Base-by-base conservation (phyloP, 1,140 invertebrate species). In the Drosophila carrolli region DNA sequence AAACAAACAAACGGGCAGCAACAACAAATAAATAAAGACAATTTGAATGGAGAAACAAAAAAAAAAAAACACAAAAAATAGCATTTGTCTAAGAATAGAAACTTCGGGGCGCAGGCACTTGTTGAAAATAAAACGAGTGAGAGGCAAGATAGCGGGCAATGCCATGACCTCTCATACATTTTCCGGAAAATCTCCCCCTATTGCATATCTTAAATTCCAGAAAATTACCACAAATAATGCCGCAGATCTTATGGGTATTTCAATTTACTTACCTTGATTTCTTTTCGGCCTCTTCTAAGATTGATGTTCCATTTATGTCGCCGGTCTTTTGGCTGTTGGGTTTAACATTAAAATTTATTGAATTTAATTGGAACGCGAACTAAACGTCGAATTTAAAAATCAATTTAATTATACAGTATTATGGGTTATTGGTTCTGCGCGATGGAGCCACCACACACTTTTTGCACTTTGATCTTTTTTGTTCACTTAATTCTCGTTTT, bases 1-100 rank as follows among this genome's bases (percentile, higher is more conserved):
- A 48, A 14, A 56, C 63, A 75, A 73, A 60, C 72, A 37, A 46
- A 53, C 40, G 48, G 27, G 3, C 54, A 23, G 19, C 61, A 60
- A 8, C 56, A 61, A 62, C 65, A 68, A 68, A 68, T 54, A 65
- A 74, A 53, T 65, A 46, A 38, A 58, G 60, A 75, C 41, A 63
- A 72, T 72, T 62, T 74, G 67, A 72, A 61, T 61, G 41, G 37
- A 38, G 55, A 58, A 16, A 56, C 37, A 47, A 13, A 40, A 16
- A 43, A 48, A 40, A 46, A 53, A 19, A 38, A 14, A 16, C 35
- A 23, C 1, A 8, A 41, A 23, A 32, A 32, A 32, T 27, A 23
- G n/a, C 14, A 27, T 37, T 35, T 27, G 27, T 58, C 65, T 11
- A 71, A 71, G 14, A 71, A 71, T 71, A 71, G 68, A 71, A n/a